Base-by-base conservation (phyloP, 2,113 vertebrate species). In the Enhydra lutris region DNA sequence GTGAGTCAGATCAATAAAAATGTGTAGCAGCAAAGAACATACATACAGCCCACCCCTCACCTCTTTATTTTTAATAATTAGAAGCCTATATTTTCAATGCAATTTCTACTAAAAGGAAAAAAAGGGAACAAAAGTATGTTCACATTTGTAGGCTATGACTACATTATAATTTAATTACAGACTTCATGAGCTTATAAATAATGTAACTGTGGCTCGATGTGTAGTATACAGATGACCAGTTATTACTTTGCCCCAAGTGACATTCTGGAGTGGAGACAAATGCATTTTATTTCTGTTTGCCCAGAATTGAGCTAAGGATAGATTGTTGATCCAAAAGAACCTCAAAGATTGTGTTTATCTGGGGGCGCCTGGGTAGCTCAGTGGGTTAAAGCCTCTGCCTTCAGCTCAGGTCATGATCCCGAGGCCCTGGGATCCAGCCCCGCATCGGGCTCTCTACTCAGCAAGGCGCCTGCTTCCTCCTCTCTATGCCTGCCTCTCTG, bases 311-410 rank as follows among this genome's bases (percentile, higher is more conserved):
- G 34, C n/a, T 92, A 59, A 74, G 23, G 24, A 94, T 45, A 90
- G 52, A 95, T 39, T 92, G 61, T 88, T 71, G 74, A 82, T 84
- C 73, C 31, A 67, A 86, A 96, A 87, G 26, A 61, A 83, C 74
- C 59, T 57, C 91, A 50, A 94, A 84, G 61, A 42, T 78, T 73
- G 2, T 90, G n/a, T 90, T 94, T 96, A 91, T 34, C 13, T 93
- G 18, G 47, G 47, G 12, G 47, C 47, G 12, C 47, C 47, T 13
- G 47, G 47, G 47, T 50, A 50, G 47, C 47, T 50, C 47, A 50
- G 47, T 50, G 47, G 47, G 47, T 50, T 13, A 50, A 50, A 50
- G 47, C 47, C 47, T 50, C 47, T 50, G 47, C 47, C 47, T 50
- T 50, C 47, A 50, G 47, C 47, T 50, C 47, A 50, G 47, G 47